Evolutionary conservation across 2,113 vertebrate species (phyloP).

Genomic region (Equus przewalskii): DNA sequence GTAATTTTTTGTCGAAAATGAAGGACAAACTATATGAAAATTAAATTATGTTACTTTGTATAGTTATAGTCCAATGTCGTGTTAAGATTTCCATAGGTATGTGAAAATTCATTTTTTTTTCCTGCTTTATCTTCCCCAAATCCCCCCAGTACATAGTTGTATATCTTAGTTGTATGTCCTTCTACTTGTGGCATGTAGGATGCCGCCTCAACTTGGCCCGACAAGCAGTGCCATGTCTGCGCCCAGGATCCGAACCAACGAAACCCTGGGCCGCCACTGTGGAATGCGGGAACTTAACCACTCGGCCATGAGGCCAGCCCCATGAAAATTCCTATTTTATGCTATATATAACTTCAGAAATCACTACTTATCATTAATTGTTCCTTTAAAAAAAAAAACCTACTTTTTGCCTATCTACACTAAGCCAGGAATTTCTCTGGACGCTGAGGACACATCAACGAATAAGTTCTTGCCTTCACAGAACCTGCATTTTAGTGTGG

Average conservation of each 20-base stretch:
- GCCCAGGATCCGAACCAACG: too few relatives aligned
- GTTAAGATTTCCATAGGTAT: background rate
- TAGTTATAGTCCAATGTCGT: background rate
- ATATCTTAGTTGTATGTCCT: too few relatives aligned
- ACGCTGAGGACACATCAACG: background rate
- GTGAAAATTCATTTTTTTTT: background rate
- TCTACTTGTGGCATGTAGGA: too few relatives aligned
- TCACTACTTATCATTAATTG: background rate
- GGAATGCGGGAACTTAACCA: too few relatives aligned
- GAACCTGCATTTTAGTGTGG: background rate
- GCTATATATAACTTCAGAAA: background rate
- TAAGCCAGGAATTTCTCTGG: background rate
- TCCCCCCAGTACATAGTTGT: too few relatives aligned
- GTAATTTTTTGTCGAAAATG: background rate
- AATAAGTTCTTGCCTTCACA: background rate
- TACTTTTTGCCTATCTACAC: background rate
- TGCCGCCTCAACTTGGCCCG: too few relatives aligned
- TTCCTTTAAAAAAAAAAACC: background rate
- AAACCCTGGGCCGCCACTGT: too few relatives aligned
- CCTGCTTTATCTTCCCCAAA: too few relatives aligned
- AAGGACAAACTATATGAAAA: background rate
- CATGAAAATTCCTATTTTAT: background rate
- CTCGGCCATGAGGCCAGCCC: too few relatives aligned
- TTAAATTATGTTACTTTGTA: background rate
- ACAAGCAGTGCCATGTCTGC: too few relatives aligned